These are phyloP conservation scores for Pedetes capensis DNA, from an alignment of 2,113 vertebrate genomes.

Conservation along the genomic window DNA sequence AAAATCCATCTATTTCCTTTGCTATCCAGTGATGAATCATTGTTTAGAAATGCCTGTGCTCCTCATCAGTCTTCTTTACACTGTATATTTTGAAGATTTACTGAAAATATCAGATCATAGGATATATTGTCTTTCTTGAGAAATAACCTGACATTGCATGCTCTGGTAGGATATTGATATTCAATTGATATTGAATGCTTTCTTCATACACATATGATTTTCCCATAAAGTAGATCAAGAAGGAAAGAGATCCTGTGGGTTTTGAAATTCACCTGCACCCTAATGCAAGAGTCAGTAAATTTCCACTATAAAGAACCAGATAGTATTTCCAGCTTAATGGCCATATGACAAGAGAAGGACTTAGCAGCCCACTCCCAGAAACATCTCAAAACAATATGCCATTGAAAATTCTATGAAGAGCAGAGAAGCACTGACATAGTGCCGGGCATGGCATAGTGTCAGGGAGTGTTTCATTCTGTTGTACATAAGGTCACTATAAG, in stretches of 20 bases:
- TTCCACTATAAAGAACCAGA: not conserved
- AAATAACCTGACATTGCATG: too few species aligned
- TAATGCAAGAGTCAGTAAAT: not conserved
- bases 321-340: not conserved
- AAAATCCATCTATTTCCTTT: not conserved
- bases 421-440: too few species aligned
- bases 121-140: not conserved
- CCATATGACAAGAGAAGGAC: too few species aligned
- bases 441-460: too few species aligned
- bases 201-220: not conserved
- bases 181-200: not conserved
- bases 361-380: too few species aligned
- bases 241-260: rapidly evolving
- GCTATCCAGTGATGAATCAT: not conserved
- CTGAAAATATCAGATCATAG: not conserved
- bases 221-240: not conserved
- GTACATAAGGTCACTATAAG: too few species aligned
- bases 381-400: too few species aligned
- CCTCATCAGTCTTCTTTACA: not conserved
- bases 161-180: too few species aligned
- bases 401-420: too few species aligned
- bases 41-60: not conserved
- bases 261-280: too few species aligned
- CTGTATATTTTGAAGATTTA: not conserved
- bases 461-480: too few species aligned